Evolutionary conservation across 2,888 invertebrate genomes (phyloP), one percentile per base, ranked within the genome.

Genomic region (Lasioglossum zephyrum): DNA sequence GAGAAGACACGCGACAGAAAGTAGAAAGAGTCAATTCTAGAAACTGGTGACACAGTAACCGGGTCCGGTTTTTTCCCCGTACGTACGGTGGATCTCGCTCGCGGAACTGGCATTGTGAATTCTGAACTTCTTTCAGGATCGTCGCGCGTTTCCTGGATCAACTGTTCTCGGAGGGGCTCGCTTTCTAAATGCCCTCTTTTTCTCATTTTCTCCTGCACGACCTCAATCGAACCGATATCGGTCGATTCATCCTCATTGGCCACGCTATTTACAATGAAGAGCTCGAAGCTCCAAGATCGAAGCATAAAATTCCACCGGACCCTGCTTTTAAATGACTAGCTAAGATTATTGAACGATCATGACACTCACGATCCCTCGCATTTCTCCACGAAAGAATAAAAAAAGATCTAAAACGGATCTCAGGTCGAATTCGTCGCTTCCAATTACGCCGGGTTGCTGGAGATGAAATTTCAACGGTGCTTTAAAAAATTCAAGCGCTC

Each of bases 11-110:
- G 41, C 11, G 66, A 75, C 73, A 47, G 87, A 88, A 81, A 85
- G 82, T 73, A 79, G 78, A 69, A 63, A 57, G 70, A 57, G 75
- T 22, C n/a, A 66, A 70, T 60, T 75, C 66, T 80, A 82, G 86
- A 84, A 88, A 82, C 79, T 63, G 77, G 69, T 87, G 90, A 86
- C 90, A 87, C 57, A 70, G 84, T 78, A 79, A 86, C 84, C 75
- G 75, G 70, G 78, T 89, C 86, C 53, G 76, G 82, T 90, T 88
- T 86, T 90, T 82, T 72, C 53, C 36, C 53, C 26, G 49, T 36
- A 36, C 76, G 41, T 44, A 57, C 81, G 39, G n/a, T 44, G 66
- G 79, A 78, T 73, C 78, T 53, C 18, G 73, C 44, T 49, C 16
- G 16, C n/a, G 73, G 31, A 81, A 86, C 75, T 60, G 72, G 86